These are phyloP conservation scores for Piezodorus guildinii DNA, from an alignment of 1,140 invertebrate genomes.

Conservation along the genomic window DNA sequence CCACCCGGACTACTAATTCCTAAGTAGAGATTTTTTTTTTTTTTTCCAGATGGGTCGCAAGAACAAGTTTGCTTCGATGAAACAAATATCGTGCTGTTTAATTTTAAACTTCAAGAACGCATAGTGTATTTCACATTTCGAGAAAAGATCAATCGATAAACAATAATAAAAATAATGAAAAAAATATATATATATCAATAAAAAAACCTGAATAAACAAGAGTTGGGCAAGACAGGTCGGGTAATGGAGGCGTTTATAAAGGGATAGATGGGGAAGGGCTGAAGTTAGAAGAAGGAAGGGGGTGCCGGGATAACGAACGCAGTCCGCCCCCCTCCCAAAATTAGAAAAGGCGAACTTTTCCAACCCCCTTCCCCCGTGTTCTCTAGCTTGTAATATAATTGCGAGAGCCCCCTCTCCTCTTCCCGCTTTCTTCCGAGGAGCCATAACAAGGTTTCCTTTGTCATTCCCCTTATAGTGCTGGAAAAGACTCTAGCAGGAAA, in stretches of 20 bases:
- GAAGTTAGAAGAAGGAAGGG: not conserved
- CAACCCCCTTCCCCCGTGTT: constrained; percentile 2
- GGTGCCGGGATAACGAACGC: constrained; percentile 9
- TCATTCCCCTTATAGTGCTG: not conserved
- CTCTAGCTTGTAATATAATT: constrained; percentile 15
- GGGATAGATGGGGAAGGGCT: not conserved
- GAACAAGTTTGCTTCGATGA: no score
- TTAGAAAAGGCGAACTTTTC: constrained; percentile 12
- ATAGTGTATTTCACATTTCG: no score
- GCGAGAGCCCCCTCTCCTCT: not conserved
- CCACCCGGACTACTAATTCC: no score
- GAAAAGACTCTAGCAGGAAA: not conserved
- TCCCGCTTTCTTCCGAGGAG: not conserved
- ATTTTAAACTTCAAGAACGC: no score
- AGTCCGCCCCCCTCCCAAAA: not conserved
- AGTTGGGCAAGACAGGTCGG: not conserved
- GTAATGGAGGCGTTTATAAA: constrained; percentile 2
- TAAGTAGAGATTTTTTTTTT: no score
- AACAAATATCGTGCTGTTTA: no score
- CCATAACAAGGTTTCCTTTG: constrained; percentile 16
- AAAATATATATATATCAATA: not conserved
- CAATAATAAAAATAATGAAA: not conserved
- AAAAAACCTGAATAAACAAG: not conserved
- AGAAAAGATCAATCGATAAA: no score
- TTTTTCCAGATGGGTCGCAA: no score